Evolutionary conservation across 30 jellyfish, hydroid and myxozoan genomes (phyloP).

Genomic region (Hydra vulgaris): DNA sequence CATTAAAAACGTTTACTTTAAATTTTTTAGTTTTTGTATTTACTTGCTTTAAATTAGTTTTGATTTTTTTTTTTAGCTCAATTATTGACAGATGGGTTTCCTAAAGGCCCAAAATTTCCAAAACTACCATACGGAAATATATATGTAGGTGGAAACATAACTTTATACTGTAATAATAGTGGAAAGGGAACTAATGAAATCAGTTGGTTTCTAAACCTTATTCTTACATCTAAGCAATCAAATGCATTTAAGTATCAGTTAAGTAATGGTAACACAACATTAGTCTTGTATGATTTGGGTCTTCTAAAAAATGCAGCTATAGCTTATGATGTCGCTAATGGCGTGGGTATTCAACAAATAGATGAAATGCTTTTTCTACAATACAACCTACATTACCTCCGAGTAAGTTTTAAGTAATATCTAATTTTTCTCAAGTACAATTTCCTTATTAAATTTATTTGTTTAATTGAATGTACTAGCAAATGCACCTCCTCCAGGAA

Average conservation of each 20-base stretch:
- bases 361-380: conserved; percentile 2
- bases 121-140: not conserved
- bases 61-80: too few species aligned
- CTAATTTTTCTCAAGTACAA: too few species aligned
- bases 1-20: too few species aligned
- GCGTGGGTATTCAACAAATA: conserved; percentile 15
- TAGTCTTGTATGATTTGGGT: conserved; percentile 9
- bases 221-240: conserved; percentile 1
- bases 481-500: conserved; percentile 23
- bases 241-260: not conserved
- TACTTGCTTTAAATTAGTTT: too few species aligned
- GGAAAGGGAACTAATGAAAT: conserved; percentile 15
- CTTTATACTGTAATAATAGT: conserved; percentile 25
- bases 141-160: conserved; percentile 23
- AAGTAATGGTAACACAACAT: not conserved
- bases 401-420: conserved; percentile 22
- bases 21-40: too few species aligned
- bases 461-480: too few species aligned
- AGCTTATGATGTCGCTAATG: conserved; percentile 6
- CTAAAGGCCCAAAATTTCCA: too few species aligned
- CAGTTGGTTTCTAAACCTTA: conserved; percentile 18
- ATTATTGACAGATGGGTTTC: too few species aligned
- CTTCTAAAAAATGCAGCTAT: not conserved
- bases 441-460: too few species aligned
- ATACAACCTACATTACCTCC: conserved; percentile 50